Percentiles rank a stretch among this genome's conserved stretches.
Evolutionary conservation across 1,140 invertebrate species (phyloP).

Genomic region (Oryzaephilus surinamensis): DNA sequence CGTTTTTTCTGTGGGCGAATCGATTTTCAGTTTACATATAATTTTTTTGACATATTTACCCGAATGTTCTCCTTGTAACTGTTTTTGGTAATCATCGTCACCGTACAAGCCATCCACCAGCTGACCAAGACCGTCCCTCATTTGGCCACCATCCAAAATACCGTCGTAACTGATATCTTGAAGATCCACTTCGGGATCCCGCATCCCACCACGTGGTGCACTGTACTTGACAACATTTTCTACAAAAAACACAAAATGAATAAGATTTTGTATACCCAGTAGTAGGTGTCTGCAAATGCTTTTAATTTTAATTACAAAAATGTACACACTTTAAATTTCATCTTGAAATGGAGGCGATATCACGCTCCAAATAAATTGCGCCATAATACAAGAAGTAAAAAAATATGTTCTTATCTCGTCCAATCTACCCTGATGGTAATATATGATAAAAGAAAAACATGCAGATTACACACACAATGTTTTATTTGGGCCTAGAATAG

Average conservation of each 20-base stretch:
- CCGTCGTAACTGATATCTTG: slow-evolving; percentile 91
- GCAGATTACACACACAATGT: no score
- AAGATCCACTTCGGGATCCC: slow-evolving; percentile 75
- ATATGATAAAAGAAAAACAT: no score
- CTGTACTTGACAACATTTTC: slow-evolving; percentile 73
- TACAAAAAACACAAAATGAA: slow-evolving; percentile 36
- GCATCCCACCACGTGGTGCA: slow-evolving; percentile 70
- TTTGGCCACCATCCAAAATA: slow-evolving; percentile 54
- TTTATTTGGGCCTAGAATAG: no score
- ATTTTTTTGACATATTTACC: slow-evolving; percentile 35
- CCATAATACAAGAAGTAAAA: no score
- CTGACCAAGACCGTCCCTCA: slow-evolving; percentile 78
- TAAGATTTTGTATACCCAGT: no score
- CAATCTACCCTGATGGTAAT: no score
- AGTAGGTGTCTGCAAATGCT: not conserved
- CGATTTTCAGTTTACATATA: no score
- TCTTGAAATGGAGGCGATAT: no score
- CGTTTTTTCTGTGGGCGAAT: no score
- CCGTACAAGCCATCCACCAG: slow-evolving; percentile 78
- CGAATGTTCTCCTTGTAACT: slow-evolving; percentile 40
- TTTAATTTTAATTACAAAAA: not conserved
- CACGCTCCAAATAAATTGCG: no score
- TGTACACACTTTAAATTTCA: not conserved
- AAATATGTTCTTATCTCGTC: no score
- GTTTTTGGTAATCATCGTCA: slow-evolving; percentile 49